Evolutionary conservation across 2,888 invertebrate genomes (phyloP).

Genomic region (Zeuzera pyrina): DNA sequence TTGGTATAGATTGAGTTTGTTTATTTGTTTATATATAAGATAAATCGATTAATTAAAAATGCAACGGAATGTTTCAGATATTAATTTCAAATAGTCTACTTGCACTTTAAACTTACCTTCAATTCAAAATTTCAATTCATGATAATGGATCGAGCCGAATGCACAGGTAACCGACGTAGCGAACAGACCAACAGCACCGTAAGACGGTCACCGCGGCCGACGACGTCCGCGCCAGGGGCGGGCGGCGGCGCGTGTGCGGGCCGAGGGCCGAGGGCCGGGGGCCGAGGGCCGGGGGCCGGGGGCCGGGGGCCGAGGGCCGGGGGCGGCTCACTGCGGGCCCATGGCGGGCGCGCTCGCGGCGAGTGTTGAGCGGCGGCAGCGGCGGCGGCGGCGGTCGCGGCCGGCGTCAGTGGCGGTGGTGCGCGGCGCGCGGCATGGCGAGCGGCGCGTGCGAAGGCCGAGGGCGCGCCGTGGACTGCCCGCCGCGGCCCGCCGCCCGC

Average conservation of each 20-base stretch:
- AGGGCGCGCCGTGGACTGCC: constrained; percentile 1
- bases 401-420: not conserved
- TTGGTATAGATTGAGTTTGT: too few species aligned
- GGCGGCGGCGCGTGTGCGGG: not conserved
- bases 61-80: too few species aligned
- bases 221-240: not conserved
- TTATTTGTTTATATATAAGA: too few species aligned
- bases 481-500: not conserved
- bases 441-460: not conserved
- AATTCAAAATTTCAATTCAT: too few species aligned
- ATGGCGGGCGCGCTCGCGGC: not conserved
- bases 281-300: not conserved
- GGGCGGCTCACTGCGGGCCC: not conserved
- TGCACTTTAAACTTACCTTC: too few species aligned
- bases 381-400: not conserved
- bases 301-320: not conserved
- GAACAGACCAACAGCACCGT: too few species aligned
- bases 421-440: not conserved
- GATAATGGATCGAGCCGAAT: too few species aligned
- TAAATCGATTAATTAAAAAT: too few species aligned
- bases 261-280: not conserved
- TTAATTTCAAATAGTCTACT: too few species aligned
- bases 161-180: too few species aligned
- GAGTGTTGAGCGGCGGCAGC: not conserved
- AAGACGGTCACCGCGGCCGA: too few species aligned